Evolutionary conservation across 2,113 vertebrate genomes (phyloP).

Genomic region (Pholis gunnellus): DNA sequence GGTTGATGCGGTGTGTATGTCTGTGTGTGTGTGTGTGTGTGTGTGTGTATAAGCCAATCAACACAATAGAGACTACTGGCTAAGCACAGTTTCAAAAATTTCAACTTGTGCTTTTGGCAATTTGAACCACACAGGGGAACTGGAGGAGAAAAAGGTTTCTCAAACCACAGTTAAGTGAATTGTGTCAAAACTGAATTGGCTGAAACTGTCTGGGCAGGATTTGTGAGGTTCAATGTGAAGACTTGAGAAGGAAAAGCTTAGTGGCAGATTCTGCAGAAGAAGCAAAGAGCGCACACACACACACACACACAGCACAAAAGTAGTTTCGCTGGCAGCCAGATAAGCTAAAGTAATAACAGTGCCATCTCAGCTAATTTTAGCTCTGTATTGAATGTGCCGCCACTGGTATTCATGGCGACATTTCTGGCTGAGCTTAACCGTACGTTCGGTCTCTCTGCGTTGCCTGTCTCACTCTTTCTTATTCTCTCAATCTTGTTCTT

Average conservation of each 20-base stretch:
- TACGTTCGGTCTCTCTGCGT: slow-evolving; percentile 53
- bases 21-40: background rate
- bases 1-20: background rate
- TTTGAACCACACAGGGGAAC: slow-evolving; percentile 3
- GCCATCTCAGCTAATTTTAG: slow-evolving; percentile 83
- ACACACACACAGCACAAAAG: slow-evolving; percentile 58
- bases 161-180: slow-evolving; percentile 47
- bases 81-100: slow-evolving; percentile 1
- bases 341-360: slow-evolving; percentile 82
- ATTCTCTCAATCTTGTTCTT: slow-evolving; percentile 19
- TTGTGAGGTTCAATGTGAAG: slow-evolving; percentile 63
- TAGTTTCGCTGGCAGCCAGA: slow-evolving; percentile 75
- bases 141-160: slow-evolving; percentile 1
- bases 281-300: slow-evolving; percentile 39
- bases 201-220: slow-evolving; percentile 58
- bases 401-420: slow-evolving; percentile 80
- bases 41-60: background rate
- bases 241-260: slow-evolving; percentile 58
- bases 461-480: slow-evolving; percentile 39
- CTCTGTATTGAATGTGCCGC: slow-evolving; percentile 76
- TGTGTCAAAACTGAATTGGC: slow-evolving; percentile 55
- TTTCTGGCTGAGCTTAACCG: slow-evolving; percentile 74
- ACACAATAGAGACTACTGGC: background rate
- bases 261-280: slow-evolving; percentile 63
- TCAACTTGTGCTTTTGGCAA: slow-evolving; percentile 1